Percentiles rank a stretch among this genome's conserved stretches.
phyloP scores from a whole-genome alignment of 2,888 invertebrate genomes.

The Vannuccia rotundouncinata region DNA sequence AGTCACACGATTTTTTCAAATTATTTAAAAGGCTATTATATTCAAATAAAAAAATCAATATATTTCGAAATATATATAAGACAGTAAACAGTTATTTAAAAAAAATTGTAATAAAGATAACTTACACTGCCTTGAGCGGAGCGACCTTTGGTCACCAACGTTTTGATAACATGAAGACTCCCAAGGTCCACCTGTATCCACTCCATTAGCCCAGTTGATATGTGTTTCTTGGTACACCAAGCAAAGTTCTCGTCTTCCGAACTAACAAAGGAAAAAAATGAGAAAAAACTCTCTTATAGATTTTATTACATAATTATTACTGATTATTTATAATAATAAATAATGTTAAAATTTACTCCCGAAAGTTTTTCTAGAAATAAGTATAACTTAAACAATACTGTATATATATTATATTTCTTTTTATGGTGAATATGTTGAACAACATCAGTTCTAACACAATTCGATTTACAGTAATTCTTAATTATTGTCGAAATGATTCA shows the following conservation, averaged over 20 bases:
- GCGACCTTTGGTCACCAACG: slow-evolving; percentile 25
- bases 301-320: not conserved
- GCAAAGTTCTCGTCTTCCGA: slow-evolving; percentile 22
- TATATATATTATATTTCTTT: too few species aligned
- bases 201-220: slow-evolving; percentile 3
- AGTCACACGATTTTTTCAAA: too few species aligned
- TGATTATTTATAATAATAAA: not conserved
- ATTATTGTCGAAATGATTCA: too few species aligned
- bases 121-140: slow-evolving; percentile 25
- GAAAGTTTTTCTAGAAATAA: not conserved
- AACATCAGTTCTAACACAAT: too few species aligned
- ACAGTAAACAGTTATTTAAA: not conserved
- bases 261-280: not conserved
- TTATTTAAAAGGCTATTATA: too few species aligned
- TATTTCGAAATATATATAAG: not conserved
- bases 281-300: not conserved
- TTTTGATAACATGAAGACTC: slow-evolving; percentile 25
- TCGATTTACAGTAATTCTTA: too few species aligned
- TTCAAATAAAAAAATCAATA: too few species aligned
- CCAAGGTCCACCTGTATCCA: slow-evolving; percentile 24
- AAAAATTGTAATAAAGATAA: not conserved
- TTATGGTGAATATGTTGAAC: too few species aligned
- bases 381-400: not conserved
- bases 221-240: slow-evolving; percentile 23
- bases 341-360: not conserved